A percentile compares a stretch with the other conserved stretches of the same genome.
Conservation (phyloP, 2,797 vertebrate species). For the Heliangelus exortis region DNA sequence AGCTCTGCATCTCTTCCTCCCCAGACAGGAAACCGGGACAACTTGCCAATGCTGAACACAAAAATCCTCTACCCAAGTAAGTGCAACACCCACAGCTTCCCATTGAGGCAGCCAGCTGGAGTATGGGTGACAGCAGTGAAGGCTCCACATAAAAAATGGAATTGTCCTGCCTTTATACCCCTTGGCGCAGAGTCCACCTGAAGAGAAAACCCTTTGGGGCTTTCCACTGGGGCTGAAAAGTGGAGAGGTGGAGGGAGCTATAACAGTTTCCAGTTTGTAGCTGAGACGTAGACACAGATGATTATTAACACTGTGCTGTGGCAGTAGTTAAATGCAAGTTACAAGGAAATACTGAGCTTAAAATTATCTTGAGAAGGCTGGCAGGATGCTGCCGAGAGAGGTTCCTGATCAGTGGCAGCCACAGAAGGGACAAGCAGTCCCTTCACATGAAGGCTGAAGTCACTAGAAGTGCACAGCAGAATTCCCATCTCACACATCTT, state of each 20-base stretch:
- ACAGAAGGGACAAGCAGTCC: background rate
- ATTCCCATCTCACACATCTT: background rate
- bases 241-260: background rate
- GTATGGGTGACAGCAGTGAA: background rate
- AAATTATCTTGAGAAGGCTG: background rate
- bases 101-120: background rate
- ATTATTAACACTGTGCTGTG: background rate
- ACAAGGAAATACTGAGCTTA: background rate
- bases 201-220: background rate
- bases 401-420: background rate
- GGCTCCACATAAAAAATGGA: background rate
- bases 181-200: background rate
- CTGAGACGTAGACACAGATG: background rate
- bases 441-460: background rate
- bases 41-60: slow-evolving; percentile 88
- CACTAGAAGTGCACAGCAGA: background rate
- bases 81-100: slow-evolving; percentile 28
- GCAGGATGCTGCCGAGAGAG: background rate
- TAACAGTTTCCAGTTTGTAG: background rate
- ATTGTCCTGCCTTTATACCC: background rate
- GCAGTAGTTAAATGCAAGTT: background rate
- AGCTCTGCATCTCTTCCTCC: slow-evolving; percentile 90
- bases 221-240: background rate
- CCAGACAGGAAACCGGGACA: slow-evolving; percentile 87
- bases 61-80: slow-evolving; percentile 93